Conservation (phyloP, 2,797 vertebrate species). For the Scolopax bukidnonensis region DNA sequence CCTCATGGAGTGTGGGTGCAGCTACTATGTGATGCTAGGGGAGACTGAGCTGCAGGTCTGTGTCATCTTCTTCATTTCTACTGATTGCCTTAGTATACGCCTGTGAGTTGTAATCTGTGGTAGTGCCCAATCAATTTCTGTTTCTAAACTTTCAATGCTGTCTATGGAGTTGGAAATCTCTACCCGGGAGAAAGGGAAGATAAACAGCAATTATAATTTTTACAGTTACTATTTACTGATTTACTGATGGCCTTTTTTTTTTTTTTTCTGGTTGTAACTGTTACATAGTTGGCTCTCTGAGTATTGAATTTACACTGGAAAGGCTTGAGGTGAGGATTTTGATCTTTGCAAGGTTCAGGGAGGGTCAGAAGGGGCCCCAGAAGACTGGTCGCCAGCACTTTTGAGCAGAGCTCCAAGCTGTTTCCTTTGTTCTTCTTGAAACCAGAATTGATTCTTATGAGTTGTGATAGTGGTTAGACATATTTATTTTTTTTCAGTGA, state of each 20-base stretch:
- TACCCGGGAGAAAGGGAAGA: background rate
- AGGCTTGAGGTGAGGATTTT: background rate
- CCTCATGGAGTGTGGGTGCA: fast-evolving
- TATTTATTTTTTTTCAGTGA: background rate
- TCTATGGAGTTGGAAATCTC: background rate
- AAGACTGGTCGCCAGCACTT: background rate
- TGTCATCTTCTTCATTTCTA: background rate
- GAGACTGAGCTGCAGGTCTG: background rate
- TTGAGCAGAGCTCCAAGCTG: background rate
- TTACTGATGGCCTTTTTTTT: background rate
- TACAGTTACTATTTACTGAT: background rate
- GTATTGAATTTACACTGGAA: background rate
- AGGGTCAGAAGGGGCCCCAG: background rate
- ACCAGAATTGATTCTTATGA: background rate
- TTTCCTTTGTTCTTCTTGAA: background rate
- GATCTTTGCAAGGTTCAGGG: background rate
- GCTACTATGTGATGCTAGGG: background rate
- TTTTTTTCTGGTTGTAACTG: background rate
- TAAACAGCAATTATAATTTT: background rate
- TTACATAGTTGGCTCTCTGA: background rate
- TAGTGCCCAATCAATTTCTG: background rate
- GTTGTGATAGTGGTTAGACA: background rate
- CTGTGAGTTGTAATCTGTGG: background rate
- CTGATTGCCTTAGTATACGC: background rate
- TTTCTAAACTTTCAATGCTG: background rate